Base-by-base conservation (phyloP, 2,113 vertebrate species). In the Cavia porcellus region DNA sequence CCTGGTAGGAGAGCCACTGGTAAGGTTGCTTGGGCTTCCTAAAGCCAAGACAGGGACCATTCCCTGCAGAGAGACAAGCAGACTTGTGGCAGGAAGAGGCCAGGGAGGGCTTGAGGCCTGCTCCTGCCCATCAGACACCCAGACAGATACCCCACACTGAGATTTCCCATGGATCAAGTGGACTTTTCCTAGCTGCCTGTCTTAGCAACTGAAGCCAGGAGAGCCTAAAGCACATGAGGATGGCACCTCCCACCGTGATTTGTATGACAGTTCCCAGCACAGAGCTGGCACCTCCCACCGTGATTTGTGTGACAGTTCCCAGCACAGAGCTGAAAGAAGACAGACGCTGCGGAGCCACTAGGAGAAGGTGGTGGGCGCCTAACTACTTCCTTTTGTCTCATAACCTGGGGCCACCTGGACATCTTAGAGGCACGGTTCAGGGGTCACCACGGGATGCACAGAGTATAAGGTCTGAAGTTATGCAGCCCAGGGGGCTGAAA, bases 1-100 rank as follows among this genome's bases (percentile, higher is more conserved):
- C 99, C 98, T 99, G 99, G 98, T 99, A 99, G 81, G 99, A 99
- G 32, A 99, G 97, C 99, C 99, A 99, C 97, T 99, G 99, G 98
- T 99, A 99, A 94, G 99, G 99, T 98, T 99, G 99, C 96, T 99
- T 99, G 55, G 99, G 99, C 83, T 99, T 99, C 91, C 99, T 99
- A 84, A 99, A 99, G 90, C 99, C 99, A 95, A 99, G 98, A 97
- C 99, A 99, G 10, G 99, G 99, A 52, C 99, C 99, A 14, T 99
- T 99, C 89, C 99, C 99, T 98, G 85, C 19, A 92, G 61, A 96
- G 66, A 96, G 57, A 98, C 17, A 81, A 97, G 68, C n/a, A 86
- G 35, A 68, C 35, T 95, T 42, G 42, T 57, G n/a, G 57, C 20
- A 90, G 77, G 74, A 70, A 42, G 19, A 47, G 13, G 38, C 25